These are phyloP conservation scores for Augochlorella aurata DNA, from an alignment of 2,888 invertebrate genomes.

Conservation along the genomic window DNA sequence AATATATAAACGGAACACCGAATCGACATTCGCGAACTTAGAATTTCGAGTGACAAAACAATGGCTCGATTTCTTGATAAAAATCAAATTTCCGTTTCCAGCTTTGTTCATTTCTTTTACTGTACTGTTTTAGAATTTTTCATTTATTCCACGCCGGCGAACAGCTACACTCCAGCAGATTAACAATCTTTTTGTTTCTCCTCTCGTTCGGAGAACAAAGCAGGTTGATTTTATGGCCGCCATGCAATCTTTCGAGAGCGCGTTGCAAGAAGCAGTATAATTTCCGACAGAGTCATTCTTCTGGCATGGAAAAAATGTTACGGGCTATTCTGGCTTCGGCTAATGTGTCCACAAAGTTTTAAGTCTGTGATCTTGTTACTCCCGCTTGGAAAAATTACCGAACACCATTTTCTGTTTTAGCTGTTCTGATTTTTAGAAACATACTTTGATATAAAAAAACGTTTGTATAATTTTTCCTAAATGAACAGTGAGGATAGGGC, in stretches of 20 bases:
- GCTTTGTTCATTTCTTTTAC: neutral
- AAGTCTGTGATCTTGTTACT: neutral
- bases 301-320: neutral
- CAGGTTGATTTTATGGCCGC: neutral
- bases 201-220: neutral
- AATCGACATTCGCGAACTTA: neutral
- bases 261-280: neutral
- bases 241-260: neutral
- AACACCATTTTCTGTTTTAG: neutral
- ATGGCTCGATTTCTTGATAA: neutral
- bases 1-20: no score
- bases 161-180: neutral
- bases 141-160: neutral
- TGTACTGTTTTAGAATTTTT: neutral
- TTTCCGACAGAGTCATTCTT: neutral
- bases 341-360: neutral
- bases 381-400: neutral
- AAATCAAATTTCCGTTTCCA: neutral
- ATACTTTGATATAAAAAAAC: no score
- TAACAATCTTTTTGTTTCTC: conserved; percentile 4
- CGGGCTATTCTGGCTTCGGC: neutral
- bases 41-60: neutral
- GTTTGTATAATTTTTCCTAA: no score
- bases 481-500: no score
- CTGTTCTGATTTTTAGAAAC: no score